Percentiles rank a stretch among this genome's conserved stretches.
Evolutionary conservation across 1,140 invertebrate species (phyloP).

Genomic region (Pristionchus pacificus): DNA sequence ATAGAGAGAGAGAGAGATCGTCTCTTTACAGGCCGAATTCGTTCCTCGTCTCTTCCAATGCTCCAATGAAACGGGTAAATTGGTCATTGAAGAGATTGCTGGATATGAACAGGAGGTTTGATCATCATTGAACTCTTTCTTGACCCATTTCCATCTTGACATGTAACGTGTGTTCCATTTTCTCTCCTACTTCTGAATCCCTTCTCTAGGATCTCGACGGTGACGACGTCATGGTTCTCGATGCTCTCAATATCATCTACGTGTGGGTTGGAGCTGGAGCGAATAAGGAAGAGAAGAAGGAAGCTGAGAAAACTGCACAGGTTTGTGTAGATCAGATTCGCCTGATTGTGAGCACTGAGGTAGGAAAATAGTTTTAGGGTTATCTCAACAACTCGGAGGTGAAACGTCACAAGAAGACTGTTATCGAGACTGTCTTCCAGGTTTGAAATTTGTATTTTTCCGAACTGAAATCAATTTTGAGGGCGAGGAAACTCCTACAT

Average conservation of each 20-base stretch:
- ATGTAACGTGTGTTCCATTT: no score
- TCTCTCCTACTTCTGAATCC: no score
- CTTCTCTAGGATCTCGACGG: slow-evolving; percentile 75
- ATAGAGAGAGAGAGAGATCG: slow-evolving; percentile 16
- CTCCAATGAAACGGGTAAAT: slow-evolving; percentile 59
- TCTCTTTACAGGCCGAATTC: neutral
- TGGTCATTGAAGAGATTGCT: slow-evolving; percentile 68
- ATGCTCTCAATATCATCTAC: slow-evolving; percentile 72
- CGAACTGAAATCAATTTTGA: slow-evolving; percentile 29
- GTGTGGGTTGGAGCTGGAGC: slow-evolving; percentile 74
- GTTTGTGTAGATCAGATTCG: slow-evolving; percentile 45
- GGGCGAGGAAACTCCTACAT: slow-evolving; percentile 49
- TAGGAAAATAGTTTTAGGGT: no score
- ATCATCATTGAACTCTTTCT: neutral
- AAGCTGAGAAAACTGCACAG: slow-evolving; percentile 63
- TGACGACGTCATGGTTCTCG: slow-evolving; percentile 83
- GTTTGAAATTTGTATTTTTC: neutral
- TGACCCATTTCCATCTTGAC: no score
- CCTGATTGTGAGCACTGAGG: no score
- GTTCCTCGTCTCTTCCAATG: slow-evolving; percentile 52
- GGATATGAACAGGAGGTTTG: slow-evolving; percentile 62
- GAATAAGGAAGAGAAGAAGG: slow-evolving; percentile 67
- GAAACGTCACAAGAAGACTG: neutral
- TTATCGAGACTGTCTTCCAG: neutral
- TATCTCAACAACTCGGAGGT: neutral